phyloP scores from a whole-genome alignment of 1,140 invertebrate species.

The Drosophila busckii region DNA sequence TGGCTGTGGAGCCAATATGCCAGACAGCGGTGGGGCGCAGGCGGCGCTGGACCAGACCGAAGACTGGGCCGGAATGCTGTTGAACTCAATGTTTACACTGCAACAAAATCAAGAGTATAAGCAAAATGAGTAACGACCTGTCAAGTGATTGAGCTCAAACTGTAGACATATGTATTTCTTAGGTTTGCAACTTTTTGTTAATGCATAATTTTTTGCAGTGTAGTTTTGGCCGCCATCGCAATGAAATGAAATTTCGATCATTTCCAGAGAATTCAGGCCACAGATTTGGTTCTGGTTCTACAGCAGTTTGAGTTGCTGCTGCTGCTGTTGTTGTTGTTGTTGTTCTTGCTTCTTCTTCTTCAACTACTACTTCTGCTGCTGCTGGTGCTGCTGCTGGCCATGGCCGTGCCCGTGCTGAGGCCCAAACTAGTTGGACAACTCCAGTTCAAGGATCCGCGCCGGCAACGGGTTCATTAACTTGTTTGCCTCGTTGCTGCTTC shows the following conservation, averaged over 20 bases:
- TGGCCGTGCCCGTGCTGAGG: constrained; percentile 9
- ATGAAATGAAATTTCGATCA: constrained; percentile 73
- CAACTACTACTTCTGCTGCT: no score
- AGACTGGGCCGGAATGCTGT: constrained; percentile 62
- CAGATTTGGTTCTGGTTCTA: constrained; percentile 53
- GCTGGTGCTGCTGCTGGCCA: constrained; percentile 16
- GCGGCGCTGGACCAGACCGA: constrained; percentile 6
- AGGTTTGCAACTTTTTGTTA: no score
- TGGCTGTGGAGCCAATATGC: no score
- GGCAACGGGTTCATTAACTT: constrained; percentile 66
- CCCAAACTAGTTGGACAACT: constrained; percentile 61
- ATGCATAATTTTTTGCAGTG: constrained; percentile 8
- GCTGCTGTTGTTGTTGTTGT: no score
- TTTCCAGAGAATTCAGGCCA: constrained; percentile 73
- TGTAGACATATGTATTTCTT: no score
- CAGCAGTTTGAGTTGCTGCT: no score
- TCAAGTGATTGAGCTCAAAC: no score
- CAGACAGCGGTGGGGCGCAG: constrained; percentile 18
- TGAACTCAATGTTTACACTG: constrained; percentile 70
- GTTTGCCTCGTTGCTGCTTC: constrained; percentile 40
- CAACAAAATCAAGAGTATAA: no score
- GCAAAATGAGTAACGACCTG: no score
- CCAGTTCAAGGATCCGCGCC: constrained; percentile 44
- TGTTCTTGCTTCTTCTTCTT: no score
- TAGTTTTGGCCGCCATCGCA: constrained; percentile 26